Conservation (phyloP, 2,113 vertebrate species). For the Trachemys scripta region DNA sequence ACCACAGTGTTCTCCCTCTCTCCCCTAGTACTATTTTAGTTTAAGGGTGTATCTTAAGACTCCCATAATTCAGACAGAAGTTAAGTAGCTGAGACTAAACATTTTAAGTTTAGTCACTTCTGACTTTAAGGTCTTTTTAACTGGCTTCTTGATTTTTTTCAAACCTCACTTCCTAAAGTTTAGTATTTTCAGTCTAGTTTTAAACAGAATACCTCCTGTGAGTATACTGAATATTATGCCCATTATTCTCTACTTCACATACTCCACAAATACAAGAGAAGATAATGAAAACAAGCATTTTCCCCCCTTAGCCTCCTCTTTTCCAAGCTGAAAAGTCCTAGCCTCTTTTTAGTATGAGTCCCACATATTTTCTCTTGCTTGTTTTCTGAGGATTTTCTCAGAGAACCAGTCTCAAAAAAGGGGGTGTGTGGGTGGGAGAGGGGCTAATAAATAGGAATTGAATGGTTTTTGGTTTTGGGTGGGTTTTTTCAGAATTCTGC, state of each 20-base stretch:
- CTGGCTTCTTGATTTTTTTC: too few relatives aligned
- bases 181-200: background rate
- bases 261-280: background rate
- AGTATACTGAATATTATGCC: background rate
- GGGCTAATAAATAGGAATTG: background rate
- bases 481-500: background rate
- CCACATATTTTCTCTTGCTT: background rate
- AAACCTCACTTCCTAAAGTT: too few relatives aligned
- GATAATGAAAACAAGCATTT: background rate
- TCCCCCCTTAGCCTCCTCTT: too few relatives aligned
- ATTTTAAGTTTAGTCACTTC: too few relatives aligned
- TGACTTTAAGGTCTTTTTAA: too few relatives aligned
- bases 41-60: too few relatives aligned
- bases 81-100: too few relatives aligned
- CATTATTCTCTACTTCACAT: background rate
- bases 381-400: background rate
- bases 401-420: background rate
- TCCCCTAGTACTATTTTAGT: too few relatives aligned
- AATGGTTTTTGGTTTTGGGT: background rate
- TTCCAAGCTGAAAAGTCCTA: too few relatives aligned
- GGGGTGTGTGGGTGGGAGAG: fast-evolving
- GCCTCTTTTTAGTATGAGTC: too few relatives aligned
- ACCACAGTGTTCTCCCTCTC: too few relatives aligned
- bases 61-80: too few relatives aligned
- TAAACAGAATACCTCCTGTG: background rate